These are phyloP conservation scores for Sarcophaga peregrina DNA, from an alignment of 1,140 invertebrate genomes.

Conservation along the genomic window DNA sequence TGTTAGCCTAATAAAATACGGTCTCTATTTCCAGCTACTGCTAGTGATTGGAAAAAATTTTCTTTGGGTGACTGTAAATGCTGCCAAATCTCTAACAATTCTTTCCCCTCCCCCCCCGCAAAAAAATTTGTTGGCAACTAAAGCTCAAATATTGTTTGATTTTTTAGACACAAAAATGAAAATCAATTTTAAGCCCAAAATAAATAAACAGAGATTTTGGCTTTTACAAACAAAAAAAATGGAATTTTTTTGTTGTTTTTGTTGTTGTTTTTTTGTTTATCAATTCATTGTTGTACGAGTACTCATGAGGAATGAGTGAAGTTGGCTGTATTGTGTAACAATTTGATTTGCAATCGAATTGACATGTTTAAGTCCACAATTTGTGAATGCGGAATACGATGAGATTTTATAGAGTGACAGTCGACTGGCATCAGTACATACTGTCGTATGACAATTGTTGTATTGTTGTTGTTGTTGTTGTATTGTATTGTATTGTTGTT, in stretches of 20 bases:
- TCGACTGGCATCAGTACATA: neutral
- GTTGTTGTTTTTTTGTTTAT: no score
- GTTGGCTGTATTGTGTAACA: neutral
- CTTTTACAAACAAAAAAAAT: neutral
- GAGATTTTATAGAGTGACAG: neutral
- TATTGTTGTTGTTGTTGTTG: neutral
- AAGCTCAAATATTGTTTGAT: no score
- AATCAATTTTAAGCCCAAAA: neutral
- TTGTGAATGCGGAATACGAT: neutral
- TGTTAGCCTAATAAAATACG: no score
- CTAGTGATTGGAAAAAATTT: no score
- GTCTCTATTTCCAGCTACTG: no score
- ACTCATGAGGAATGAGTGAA: no score
- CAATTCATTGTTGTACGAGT: no score
- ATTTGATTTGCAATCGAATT: conserved; percentile 10
- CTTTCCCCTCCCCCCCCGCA: no score
- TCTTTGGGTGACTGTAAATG: no score
- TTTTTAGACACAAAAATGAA: neutral
- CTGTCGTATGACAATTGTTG: neutral
- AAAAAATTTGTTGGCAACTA: no score
- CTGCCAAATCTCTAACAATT: no score
- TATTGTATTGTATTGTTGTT: neutral
- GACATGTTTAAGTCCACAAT: conserved; percentile 26
- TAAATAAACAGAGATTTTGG: neutral
- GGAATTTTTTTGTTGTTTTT: neutral